Base-by-base conservation (phyloP, 2,888 invertebrate species). In the Litoditis marina region DNA sequence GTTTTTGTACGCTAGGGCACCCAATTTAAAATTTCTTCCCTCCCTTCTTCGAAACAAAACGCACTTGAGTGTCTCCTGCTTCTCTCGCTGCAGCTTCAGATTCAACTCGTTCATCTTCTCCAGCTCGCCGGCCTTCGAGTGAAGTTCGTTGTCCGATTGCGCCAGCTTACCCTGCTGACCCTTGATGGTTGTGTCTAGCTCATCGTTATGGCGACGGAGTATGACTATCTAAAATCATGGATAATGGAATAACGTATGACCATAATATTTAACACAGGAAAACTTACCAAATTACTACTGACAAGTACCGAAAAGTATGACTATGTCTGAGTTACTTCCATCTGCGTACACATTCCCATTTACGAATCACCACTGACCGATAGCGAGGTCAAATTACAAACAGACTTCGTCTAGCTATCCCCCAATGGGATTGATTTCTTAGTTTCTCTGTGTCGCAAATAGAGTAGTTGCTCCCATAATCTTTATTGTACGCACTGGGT, bases 121-220 rank as follows among this genome's bases (percentile, higher is more conserved):
- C 22, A 80, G 76, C 62, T 81, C 81, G 36, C 77, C 78, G 25
- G 69, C 68, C 46, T 73, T 65, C 25, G 73, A 65, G 56, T 68
- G 73, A 39, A 81, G 44, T 28, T 81, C 81, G 58, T 79, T 81
- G 62, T 81, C 81, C 19, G 78, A 61, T 47, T 76, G 74, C n/a
- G 73, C 69, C 11, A 75, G 59, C 63, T 79, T 82, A 46, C 80
- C 79, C 66, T 79, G 80, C 19, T 71, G 70, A 30, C 73, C 77
- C 72, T 82, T 81, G 54, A 80, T 74, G 34, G 78, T 77, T 1
- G 80, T 77, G 60, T 81, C 81, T 49, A 82, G 68, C 39, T 81
- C 81, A 58, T 81, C 81, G 47, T 82, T 82, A 65, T 78, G 78
- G 44, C 78, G 72, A 30, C 80, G 76, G 7, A 81, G 68, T n/a